Evolutionary conservation across 2,888 invertebrate species (phyloP).

Genomic region (Xanthorhoe designata): DNA sequence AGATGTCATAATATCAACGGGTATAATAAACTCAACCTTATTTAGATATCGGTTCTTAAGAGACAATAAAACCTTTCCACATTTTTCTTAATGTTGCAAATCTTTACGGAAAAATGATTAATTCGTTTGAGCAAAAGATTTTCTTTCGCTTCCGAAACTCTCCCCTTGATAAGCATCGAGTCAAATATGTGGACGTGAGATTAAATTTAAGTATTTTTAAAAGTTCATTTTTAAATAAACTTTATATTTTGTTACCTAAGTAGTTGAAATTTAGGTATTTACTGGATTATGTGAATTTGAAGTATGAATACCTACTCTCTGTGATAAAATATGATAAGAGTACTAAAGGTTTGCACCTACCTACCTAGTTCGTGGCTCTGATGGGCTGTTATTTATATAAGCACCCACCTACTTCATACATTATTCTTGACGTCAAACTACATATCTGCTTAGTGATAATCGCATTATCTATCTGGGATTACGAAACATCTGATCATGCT

Average conservation of each 20-base stretch:
- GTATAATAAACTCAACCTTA: not conserved
- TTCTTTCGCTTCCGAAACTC: constrained; percentile 7
- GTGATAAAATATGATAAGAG: no score
- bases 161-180: constrained; percentile 9
- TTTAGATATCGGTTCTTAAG: no score
- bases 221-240: not conserved
- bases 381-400: not conserved
- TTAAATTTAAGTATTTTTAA: not conserved
- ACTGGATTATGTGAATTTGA: not conserved
- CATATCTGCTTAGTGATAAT: constrained; percentile 5
- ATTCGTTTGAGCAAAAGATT: constrained; percentile 15
- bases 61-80: no score
- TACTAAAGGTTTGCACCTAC: no score
- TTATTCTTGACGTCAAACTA: constrained; percentile 6
- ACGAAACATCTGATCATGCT: constrained; percentile 23
- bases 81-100: not conserved
- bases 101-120: constrained; percentile 4
- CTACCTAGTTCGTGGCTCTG: no score
- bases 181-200: not conserved
- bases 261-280: not conserved
- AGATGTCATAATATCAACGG: not conserved
- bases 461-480: constrained; percentile 9
- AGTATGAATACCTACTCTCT: no score
- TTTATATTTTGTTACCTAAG: not conserved
- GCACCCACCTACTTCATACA: not conserved